These are phyloP conservation scores for Dioctria linearis DNA, from an alignment of 2,888 invertebrate genomes.

Conservation along the genomic window DNA sequence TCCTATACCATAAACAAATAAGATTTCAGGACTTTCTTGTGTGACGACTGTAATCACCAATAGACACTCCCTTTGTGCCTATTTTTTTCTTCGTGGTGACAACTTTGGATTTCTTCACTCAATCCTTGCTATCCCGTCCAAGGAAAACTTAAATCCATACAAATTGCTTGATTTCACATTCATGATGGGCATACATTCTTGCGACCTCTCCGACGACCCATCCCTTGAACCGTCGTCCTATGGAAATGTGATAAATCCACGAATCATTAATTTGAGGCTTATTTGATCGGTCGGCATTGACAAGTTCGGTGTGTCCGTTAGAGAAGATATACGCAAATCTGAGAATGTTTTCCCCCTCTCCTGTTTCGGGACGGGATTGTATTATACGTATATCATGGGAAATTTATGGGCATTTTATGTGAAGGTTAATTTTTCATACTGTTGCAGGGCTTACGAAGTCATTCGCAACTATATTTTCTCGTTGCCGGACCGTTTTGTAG, in stretches of 20 bases:
- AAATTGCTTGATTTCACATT: slow-evolving; percentile 53
- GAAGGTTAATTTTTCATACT: slow-evolving; percentile 54
- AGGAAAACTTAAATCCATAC: slow-evolving; percentile 53
- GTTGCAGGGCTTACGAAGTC: slow-evolving; percentile 41
- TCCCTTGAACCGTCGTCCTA: slow-evolving; percentile 35
- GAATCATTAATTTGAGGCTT: slow-evolving; percentile 57
- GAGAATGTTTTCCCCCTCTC: slow-evolving; percentile 6
- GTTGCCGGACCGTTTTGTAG: neutral
- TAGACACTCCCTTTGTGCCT: neutral
- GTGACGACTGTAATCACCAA: neutral
- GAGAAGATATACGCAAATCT: slow-evolving; percentile 37
- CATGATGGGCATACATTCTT: slow-evolving; percentile 45
- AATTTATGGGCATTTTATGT: slow-evolving; percentile 45
- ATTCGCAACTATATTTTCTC: slow-evolving; percentile 37
- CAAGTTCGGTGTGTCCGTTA: slow-evolving; percentile 52
- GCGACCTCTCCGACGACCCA: slow-evolving; percentile 47
- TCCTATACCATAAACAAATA: too few species aligned
- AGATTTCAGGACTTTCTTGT: too few species aligned
- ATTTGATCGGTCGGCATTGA: slow-evolving; percentile 54
- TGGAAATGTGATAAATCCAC: slow-evolving; percentile 54
- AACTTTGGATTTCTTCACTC: slow-evolving; percentile 28
- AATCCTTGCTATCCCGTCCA: slow-evolving; percentile 30
- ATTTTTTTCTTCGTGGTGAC: slow-evolving; percentile 35
- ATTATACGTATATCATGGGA: slow-evolving; percentile 31
- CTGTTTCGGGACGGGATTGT: slow-evolving; percentile 17